phyloP scores from a whole-genome alignment of 2,113 vertebrate species.

The Syngnathus floridae region DNA sequence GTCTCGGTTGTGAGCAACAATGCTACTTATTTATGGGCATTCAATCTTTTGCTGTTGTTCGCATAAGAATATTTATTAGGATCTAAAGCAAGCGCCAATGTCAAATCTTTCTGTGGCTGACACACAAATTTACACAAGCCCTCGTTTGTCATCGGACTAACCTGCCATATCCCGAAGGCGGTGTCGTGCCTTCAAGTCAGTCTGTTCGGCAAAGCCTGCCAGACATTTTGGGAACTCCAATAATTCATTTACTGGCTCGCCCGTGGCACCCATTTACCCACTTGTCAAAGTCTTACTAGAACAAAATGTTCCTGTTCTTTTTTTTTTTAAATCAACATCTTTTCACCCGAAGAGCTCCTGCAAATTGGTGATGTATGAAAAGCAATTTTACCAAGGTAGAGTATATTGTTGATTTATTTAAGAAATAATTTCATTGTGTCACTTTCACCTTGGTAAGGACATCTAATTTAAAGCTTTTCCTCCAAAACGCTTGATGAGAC shows the following conservation, averaged over 20 bases:
- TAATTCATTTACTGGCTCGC: conserved; percentile 13
- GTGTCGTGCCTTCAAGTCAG: conserved; percentile 14
- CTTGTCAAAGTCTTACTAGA: conserved; percentile 1
- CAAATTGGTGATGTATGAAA: conserved; percentile 35
- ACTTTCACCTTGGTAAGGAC: conserved; percentile 18
- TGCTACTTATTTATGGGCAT: conserved; percentile 2
- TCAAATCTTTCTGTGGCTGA: conserved; percentile 26
- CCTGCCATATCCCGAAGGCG: conserved; percentile 17
- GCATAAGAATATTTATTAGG: not conserved
- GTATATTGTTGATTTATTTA: too few relatives aligned
- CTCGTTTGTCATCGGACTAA: conserved; percentile 33
- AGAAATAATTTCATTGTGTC: not conserved
- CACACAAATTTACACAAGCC: conserved; percentile 8
- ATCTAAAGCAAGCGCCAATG: conserved; percentile 14
- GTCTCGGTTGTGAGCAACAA: not conserved
- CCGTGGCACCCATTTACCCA: conserved; percentile 1
- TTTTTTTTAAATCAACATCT: conserved; percentile 23
- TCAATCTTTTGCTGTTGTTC: not conserved
- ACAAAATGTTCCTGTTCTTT: conserved; percentile 27
- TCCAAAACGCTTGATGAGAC: conserved; percentile 21
- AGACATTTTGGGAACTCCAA: conserved; percentile 3
- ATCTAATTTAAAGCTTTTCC: conserved; percentile 4
- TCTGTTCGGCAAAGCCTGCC: conserved; percentile 17
- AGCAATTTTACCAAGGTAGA: not conserved
- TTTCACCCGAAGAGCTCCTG: conserved; percentile 38